phyloP scores from a whole-genome alignment of 2,113 vertebrate genomes.

The Argyrosomus japonicus region DNA sequence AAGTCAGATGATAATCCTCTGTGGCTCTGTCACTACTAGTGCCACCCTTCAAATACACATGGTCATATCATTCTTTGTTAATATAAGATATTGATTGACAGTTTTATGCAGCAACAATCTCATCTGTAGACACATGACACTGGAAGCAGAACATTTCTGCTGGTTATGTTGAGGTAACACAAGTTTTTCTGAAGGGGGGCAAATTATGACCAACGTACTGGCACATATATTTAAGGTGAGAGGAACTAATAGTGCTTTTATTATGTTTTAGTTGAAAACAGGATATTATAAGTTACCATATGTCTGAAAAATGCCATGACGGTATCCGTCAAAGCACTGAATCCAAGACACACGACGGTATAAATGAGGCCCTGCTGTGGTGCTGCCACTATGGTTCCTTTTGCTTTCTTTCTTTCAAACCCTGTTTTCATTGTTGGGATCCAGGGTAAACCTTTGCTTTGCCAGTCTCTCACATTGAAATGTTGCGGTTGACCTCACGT shows the following conservation, averaged over 20 bases:
- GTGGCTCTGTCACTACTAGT: no score
- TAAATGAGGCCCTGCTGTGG: background rate
- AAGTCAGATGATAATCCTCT: no score
- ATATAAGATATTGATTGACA: no score
- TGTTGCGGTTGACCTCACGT: conserved; percentile 1
- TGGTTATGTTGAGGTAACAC: no score
- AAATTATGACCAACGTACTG: background rate
- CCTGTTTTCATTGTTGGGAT: conserved; percentile 23
- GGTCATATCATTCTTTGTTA: no score
- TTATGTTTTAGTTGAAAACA: background rate
- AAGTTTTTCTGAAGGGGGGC: background rate
- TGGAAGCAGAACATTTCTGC: no score
- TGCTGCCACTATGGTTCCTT: background rate
- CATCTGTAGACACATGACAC: no score
- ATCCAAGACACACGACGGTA: no score
- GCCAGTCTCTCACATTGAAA: conserved; percentile 15
- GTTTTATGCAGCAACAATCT: no score
- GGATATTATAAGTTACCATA: no score
- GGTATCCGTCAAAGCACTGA: background rate
- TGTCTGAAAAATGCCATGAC: no score
- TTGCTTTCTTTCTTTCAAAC: background rate
- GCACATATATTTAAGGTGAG: background rate
- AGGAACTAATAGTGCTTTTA: background rate
- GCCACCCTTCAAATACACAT: no score
- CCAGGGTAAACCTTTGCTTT: conserved; percentile 19